Evolutionary conservation across 2,797 vertebrate species (phyloP).

Genomic region (Smutsia temminckii): DNA sequence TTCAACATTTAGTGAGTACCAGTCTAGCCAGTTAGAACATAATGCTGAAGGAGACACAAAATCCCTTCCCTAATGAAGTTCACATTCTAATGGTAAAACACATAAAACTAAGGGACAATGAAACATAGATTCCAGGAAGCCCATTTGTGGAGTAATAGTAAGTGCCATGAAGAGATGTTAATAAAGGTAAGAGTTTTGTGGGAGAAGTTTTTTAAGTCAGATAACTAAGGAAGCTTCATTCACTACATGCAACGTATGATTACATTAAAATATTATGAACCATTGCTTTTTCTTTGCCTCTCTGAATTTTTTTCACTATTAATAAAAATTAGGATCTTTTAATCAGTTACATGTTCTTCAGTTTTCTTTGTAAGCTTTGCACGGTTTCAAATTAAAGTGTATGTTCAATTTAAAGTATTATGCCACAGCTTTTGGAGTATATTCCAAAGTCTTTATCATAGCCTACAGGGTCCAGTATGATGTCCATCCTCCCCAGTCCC

Average conservation of each 20-base stretch:
- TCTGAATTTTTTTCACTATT: not conserved
- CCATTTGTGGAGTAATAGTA: not conserved
- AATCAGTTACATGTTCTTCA: not conserved
- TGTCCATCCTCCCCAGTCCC: not conserved
- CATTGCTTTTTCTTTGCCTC: not conserved
- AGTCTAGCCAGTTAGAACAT: not conserved
- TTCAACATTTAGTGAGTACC: not conserved
- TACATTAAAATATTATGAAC: not conserved
- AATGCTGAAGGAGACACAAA: not conserved
- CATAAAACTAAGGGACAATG: not conserved
- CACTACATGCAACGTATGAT: not conserved
- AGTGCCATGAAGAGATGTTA: not conserved
- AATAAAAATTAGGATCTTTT: not conserved
- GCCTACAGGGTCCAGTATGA: not conserved
- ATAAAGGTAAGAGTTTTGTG: not conserved
- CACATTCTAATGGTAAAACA: not conserved
- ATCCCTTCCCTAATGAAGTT: not conserved
- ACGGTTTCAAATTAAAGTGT: not conserved
- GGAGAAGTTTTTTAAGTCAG: not conserved
- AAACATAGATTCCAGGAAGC: not conserved
- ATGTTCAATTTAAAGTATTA: not conserved
- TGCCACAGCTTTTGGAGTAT: not conserved
- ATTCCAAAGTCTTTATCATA: not conserved
- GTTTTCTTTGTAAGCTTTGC: not conserved
- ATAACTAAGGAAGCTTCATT: not conserved